Base-by-base conservation (phyloP, 2,888 invertebrate species). In the Campaea margaritaria region DNA sequence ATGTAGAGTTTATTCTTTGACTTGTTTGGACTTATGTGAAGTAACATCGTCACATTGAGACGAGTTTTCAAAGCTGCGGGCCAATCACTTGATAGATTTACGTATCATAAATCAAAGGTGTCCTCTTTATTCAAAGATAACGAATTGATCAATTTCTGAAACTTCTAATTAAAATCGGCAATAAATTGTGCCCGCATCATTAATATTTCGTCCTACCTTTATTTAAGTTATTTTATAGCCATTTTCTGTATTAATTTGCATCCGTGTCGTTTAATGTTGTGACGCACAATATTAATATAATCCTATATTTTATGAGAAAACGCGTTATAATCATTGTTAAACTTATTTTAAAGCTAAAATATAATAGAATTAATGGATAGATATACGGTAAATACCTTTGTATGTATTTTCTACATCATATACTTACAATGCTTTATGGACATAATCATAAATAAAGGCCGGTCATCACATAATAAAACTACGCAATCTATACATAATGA, bases 401-500 rank as follows among this genome's bases (percentile, higher is more conserved):
- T n/a, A n/a, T n/a, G n/a, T n/a, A n/a, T 21, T 21, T 21, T 21
- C 21, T 3, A 21, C 21, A 21, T 21, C 21, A 21, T 21, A 21
- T 21, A 21, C 21, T 28, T 39, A 27, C 10, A n/a, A 8, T 39
- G n/a, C n/a, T 28, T 43, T 38, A 39, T 49, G 52, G 46, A 51
- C 52, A 52, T 46, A 27, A 39, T 42, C 49, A 49, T 55, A 54
- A 54, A 49, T 55, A 55, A 52, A 42, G 46, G 10, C 42, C 50
- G 39, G 46, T 60, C 60, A 56, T 51, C 51, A 31, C 43, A 31
- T 27, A 41, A 61, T 64, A 54, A 64, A 61, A 59, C 65, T 64
- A 61, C 56, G 66, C 58, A 67, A 56, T 58, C 57, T 64, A 65
- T 70, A 56, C 46, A 64, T 69, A 66, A 69, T 65, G 62, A 67